phyloP scores from a whole-genome alignment of 2,888 invertebrate genomes.

The Brachypterus glaber region DNA sequence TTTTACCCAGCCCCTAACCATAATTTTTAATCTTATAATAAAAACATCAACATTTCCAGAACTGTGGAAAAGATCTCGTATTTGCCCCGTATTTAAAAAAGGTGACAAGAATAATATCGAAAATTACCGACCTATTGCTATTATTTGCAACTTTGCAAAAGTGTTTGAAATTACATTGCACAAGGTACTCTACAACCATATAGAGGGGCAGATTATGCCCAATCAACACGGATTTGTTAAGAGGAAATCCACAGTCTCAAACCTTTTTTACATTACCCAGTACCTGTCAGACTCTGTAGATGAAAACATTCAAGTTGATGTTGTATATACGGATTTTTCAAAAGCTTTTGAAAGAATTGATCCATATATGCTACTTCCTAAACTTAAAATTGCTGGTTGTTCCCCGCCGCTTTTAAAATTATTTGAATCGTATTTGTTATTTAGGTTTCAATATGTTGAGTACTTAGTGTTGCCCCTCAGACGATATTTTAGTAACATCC shows the following conservation, averaged over 20 bases:
- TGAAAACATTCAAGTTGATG: constrained; percentile 3
- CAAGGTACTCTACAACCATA: too few relatives aligned
- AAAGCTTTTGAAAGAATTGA: too few relatives aligned
- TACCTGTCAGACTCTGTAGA: constrained; percentile 3
- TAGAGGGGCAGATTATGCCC: too few relatives aligned
- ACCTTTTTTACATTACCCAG: constrained; percentile 4
- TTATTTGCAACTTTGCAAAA: too few relatives aligned
- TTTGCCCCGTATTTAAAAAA: constrained; percentile 11
- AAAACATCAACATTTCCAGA: constrained; percentile 6
- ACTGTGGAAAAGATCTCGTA: constrained; percentile 6
- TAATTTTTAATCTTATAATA: constrained; percentile 10
- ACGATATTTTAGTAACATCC: too few relatives aligned
- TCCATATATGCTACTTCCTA: constrained; percentile 4
- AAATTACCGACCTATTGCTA: too few relatives aligned
- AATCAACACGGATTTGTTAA: constrained; percentile 7
- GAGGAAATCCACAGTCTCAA: constrained; percentile 4
- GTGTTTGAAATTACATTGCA: too few relatives aligned
- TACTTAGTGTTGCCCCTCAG: too few relatives aligned
- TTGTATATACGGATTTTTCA: constrained; percentile 4
- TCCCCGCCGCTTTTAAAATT: too few relatives aligned
- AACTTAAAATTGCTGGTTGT: too few relatives aligned
- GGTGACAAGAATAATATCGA: constrained; percentile 6
- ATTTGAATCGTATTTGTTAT: too few relatives aligned
- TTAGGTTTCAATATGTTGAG: too few relatives aligned
- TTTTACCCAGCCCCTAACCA: constrained; percentile 7